Conservation (phyloP, 1,140 invertebrate genomes). For the Mercenaria mercenaria region DNA sequence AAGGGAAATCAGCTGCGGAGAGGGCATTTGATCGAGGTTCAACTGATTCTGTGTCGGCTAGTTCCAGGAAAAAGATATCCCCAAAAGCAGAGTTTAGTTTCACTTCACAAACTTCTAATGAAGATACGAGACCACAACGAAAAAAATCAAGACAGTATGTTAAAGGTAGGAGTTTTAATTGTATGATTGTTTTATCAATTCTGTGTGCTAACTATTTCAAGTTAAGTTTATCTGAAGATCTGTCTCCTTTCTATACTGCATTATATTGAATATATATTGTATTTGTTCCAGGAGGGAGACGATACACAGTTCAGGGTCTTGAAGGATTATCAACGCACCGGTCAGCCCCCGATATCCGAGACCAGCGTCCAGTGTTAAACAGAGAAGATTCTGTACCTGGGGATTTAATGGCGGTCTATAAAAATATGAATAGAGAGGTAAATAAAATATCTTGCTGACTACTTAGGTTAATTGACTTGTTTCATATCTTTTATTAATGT, state of each 20-base stretch:
- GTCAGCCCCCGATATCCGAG: conserved; percentile 58
- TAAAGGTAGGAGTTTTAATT: conserved; percentile 56
- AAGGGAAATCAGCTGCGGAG: conserved; percentile 57
- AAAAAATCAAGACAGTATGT: conserved; percentile 28
- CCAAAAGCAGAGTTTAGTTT: conserved; percentile 55
- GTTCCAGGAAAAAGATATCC: conserved; percentile 24
- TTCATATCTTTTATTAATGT: not conserved
- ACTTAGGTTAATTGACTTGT: no score
- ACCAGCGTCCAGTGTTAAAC: conserved; percentile 68
- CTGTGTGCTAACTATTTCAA: not conserved
- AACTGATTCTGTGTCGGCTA: conserved; percentile 33
- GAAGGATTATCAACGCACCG: conserved; percentile 27
- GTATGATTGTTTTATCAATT: not conserved
- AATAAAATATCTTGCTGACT: no score
- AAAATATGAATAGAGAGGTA: conserved; percentile 82
- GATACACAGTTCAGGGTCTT: conserved; percentile 78
- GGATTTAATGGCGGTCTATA: conserved; percentile 79
- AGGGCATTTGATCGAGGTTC: conserved; percentile 48
- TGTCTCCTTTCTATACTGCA: no score
- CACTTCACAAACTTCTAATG: conserved; percentile 52
- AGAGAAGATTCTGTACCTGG: conserved; percentile 70
- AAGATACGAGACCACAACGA: conserved; percentile 26
- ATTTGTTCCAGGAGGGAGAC: conserved; percentile 70
- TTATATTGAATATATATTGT: no score
- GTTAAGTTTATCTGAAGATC: no score